A percentile compares a stretch with the other conserved stretches of the same genome.
Evolutionary conservation across 2,113 vertebrate genomes (phyloP).

Genomic region (Callorhinus ursinus): DNA sequence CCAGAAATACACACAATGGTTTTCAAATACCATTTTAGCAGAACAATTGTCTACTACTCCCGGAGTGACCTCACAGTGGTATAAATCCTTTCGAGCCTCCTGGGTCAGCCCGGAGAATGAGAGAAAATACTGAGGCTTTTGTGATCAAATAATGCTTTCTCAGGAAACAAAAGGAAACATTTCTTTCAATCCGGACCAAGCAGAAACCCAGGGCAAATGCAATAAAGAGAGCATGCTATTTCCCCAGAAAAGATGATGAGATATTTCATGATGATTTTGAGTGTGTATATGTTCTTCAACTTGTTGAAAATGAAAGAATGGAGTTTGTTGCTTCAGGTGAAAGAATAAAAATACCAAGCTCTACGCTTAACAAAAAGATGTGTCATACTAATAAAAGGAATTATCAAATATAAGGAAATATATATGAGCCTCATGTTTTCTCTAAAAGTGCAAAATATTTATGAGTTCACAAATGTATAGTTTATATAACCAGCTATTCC

Average conservation of each 20-base stretch:
- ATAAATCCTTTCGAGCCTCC: background rate
- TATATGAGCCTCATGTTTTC: background rate
- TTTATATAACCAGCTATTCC: background rate
- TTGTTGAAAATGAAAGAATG: conserved; percentile 5
- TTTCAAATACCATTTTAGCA: background rate
- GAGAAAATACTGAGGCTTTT: background rate
- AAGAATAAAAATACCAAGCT: background rate
- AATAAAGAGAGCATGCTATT: background rate
- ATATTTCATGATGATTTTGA: background rate
- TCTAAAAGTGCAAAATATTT: background rate
- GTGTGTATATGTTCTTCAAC: background rate
- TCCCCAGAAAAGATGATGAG: background rate
- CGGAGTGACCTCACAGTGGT: background rate
- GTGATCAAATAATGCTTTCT: background rate
- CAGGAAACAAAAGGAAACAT: background rate
- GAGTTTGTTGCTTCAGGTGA: background rate
- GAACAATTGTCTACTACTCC: background rate
- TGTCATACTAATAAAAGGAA: background rate
- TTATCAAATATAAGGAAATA: background rate
- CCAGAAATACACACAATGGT: background rate
- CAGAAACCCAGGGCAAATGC: background rate
- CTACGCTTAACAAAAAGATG: background rate
- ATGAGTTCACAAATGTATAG: background rate
- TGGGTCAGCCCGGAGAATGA: background rate
- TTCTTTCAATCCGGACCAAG: background rate